Conservation (phyloP, 2,888 invertebrate species). For the Timema podura region DNA sequence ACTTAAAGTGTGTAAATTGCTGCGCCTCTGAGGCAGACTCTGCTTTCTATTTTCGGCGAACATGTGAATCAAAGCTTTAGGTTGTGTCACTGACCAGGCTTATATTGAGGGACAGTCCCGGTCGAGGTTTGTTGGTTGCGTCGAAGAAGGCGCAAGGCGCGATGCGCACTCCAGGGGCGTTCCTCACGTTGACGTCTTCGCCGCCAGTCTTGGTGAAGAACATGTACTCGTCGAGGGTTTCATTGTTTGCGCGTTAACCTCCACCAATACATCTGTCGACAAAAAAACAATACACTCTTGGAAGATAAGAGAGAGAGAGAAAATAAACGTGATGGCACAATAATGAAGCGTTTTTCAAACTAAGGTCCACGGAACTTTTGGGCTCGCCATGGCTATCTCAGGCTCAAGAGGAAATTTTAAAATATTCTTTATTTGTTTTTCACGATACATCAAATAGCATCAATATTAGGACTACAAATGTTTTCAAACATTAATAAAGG, state of each 20-base stretch:
- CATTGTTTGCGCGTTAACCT: conserved; percentile 77
- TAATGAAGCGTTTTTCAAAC: no score
- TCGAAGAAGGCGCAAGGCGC: conserved; percentile 82
- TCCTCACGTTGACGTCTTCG: conserved; percentile 81
- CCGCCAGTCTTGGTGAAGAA: conserved; percentile 79
- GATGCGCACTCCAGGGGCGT: conserved; percentile 78
- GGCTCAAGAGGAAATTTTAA: no score
- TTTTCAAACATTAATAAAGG: no score
- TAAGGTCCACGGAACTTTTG: no score
- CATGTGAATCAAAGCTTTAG: no score
- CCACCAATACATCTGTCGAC: conserved; percentile 71
- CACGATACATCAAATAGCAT: no score
- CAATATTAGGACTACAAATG: no score
- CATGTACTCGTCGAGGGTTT: conserved; percentile 91
- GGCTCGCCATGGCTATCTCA: no score
- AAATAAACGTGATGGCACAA: background rate
- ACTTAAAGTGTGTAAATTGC: no score
- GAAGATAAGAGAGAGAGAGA: conserved; percentile 4
- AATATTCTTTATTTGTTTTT: no score
- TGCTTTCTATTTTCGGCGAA: no score
- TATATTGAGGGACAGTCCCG: conserved; percentile 56
- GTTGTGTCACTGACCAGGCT: conserved; percentile 50
- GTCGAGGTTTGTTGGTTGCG: conserved; percentile 53
- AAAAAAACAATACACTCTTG: background rate
- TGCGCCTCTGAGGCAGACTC: no score